phyloP scores from a whole-genome alignment of 2,113 vertebrate species.

The Charadrius vociferus region DNA sequence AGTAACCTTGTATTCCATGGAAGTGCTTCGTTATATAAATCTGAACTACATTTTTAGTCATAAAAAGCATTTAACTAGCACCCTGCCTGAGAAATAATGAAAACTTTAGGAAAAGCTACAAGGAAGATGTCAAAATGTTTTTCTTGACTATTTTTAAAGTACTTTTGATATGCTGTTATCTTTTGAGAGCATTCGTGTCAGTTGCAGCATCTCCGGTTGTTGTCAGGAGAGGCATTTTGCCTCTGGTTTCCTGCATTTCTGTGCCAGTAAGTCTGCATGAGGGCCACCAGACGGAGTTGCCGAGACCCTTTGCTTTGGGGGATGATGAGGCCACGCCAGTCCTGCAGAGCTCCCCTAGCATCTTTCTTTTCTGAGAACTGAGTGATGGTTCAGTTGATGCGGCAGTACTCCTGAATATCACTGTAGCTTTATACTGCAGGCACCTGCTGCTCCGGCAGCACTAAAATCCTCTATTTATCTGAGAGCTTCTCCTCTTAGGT shows the following conservation, averaged over 20 bases:
- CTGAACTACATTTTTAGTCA: background rate
- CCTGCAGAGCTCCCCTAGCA: rapidly evolving
- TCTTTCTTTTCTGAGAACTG: background rate
- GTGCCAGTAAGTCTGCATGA: background rate
- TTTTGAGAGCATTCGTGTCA: background rate
- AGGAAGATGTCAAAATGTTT: background rate
- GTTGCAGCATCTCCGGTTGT: background rate
- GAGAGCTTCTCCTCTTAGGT: background rate
- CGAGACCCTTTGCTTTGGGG: background rate
- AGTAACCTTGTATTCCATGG: background rate
- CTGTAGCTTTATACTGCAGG: background rate
- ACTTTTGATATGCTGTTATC: background rate
- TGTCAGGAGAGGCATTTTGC: background rate
- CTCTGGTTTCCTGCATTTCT: background rate
- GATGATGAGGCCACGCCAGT: rapidly evolving
- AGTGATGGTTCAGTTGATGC: rapidly evolving
- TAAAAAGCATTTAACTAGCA: background rate
- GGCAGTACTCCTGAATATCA: background rate
- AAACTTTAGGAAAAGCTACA: background rate
- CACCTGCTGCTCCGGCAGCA: background rate
- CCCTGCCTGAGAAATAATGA: background rate
- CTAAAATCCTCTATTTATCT: background rate
- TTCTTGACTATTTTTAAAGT: background rate
- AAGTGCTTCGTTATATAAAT: background rate
- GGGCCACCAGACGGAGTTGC: background rate